Evolutionary conservation across 2,888 invertebrate genomes (phyloP), one percentile per base, ranked within the genome.

Genomic region (Malthinus seriepunctatus): DNA sequence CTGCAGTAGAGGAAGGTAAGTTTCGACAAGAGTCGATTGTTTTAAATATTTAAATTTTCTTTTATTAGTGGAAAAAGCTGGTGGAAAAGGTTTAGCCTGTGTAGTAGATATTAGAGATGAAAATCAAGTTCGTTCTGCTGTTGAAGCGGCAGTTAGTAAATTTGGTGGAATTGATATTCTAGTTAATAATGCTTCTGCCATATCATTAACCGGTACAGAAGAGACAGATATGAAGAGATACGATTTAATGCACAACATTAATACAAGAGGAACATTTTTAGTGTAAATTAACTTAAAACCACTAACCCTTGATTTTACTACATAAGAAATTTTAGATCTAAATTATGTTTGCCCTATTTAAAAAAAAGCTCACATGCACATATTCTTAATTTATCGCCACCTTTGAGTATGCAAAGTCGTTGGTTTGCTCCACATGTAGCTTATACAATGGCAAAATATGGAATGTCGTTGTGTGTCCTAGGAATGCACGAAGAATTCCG

Each of bases 381-480:
- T 74, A 95, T 98, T 67, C 82, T 98, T 11, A 98, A 97, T 78
- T 82, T 98, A 49, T 96, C 96, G 15, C 98, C 98, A 1, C 98
- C 98, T 0, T 81, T 98, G 11, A 93, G 90, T 76, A 85, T 98
- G 89, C 85, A 87, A 67, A 87, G 94, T 0, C 82, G 86, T 67
- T 98, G 98, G 98, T 96, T 98, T 76, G 86, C 87, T 49, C 83
- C 90, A 65, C 93, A 97, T 79, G 91, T 95, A 45, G 97, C 97
- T 0, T 98, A 99, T 79, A 97, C 97, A 0, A 97, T 97, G 89
- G 95, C 98, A 2, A 98, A 98, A 76, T 98, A 95, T 77, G 97
- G 97, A 14, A 97, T 97, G 97, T 96, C 96, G 0, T 93, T 98
- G 95, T 97, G 97, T 78, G 96, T 93, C 1, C 81, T 98, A 9